Conservation (phyloP, 2,113 vertebrate genomes). For the Ailurus styani region DNA sequence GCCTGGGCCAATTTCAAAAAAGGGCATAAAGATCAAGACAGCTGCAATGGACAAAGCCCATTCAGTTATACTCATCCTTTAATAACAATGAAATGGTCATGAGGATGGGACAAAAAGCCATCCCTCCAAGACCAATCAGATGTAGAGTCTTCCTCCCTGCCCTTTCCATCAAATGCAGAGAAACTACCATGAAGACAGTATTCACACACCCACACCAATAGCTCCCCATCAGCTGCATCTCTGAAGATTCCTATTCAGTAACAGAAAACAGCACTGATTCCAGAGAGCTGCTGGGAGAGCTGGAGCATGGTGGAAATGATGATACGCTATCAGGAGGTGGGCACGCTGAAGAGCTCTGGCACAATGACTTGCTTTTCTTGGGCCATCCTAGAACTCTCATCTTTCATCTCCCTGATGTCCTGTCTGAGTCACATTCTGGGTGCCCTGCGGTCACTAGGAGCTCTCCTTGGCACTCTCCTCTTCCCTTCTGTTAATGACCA, state of each 20-base stretch:
- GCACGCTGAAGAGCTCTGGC: conserved; percentile 88
- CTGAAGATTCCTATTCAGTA: conserved; percentile 93
- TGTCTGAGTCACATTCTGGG: conserved; percentile 81
- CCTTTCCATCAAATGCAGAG: conserved; percentile 92
- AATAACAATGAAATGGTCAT: conserved; percentile 89
- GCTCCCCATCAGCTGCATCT: conserved; percentile 85
- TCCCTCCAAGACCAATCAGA: conserved; percentile 89
- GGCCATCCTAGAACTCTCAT: conserved; percentile 89
- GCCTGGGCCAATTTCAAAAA: conserved; percentile 97
- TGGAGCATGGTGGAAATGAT: conserved; percentile 92
- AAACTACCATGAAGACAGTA: conserved; percentile 93
- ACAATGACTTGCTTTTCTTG: conserved; percentile 92
- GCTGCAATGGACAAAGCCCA: conserved; percentile 90
- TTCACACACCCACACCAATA: conserved; percentile 92
- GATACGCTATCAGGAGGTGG: conserved; percentile 89
- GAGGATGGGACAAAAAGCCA: conserved; percentile 87
- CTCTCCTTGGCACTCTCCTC: conserved; percentile 77
- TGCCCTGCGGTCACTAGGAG: conserved; percentile 86
- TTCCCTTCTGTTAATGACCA: conserved; percentile 83
- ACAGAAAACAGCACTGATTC: conserved; percentile 96
- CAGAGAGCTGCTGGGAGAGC: conserved; percentile 96
- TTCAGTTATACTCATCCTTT: conserved; percentile 45
- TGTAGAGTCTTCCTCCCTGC: conserved; percentile 92
- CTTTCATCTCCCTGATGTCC: conserved; percentile 94
- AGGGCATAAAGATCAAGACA: conserved; percentile 92